A percentile compares a stretch with the other conserved stretches of the same genome.
Evolutionary conservation across 23 tunicate genomes (phyloP).

Genomic region (Halocynthia roretzi): DNA sequence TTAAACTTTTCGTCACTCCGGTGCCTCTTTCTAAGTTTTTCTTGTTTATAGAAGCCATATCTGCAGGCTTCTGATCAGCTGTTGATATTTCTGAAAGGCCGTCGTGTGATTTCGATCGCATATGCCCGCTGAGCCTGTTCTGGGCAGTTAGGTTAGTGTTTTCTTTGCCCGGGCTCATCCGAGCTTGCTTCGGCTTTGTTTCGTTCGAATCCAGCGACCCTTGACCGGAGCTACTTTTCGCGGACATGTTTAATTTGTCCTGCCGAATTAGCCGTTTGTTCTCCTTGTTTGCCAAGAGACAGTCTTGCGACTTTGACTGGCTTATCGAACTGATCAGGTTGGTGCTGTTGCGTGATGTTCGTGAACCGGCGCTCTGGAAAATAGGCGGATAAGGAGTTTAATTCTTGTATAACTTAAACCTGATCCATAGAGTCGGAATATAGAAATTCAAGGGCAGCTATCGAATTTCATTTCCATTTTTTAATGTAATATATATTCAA

Average conservation of each 20-base stretch:
- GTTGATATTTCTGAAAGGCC: conserved; percentile 7
- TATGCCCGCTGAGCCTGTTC: conserved; percentile 14
- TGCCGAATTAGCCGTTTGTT: background rate
- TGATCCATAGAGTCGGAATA: too few species aligned
- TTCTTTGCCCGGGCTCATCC: conserved; percentile 19
- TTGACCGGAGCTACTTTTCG: background rate
- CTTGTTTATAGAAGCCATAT: conserved; percentile 10
- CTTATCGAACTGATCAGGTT: background rate
- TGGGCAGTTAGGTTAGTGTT: conserved; percentile 4
- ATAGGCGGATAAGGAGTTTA: background rate
- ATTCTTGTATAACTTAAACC: too few species aligned
- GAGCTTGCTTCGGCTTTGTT: conserved; percentile 65
- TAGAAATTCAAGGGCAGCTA: too few species aligned
- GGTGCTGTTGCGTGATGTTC: conserved; percentile 12
- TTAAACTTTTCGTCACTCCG: conserved; percentile 61
- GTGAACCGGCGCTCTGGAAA: conserved; percentile 1
- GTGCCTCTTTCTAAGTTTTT: background rate
- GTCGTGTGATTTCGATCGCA: conserved; percentile 59
- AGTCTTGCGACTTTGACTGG: conserved; percentile 22
- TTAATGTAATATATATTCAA: too few species aligned
- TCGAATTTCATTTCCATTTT: too few species aligned
- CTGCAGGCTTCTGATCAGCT: background rate
- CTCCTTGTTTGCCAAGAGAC: conserved; percentile 3
- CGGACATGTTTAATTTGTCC: too few species aligned
- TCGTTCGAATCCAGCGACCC: conserved; percentile 78